Conservation (phyloP, 1,140 invertebrate species). For the Elysia chlorotica region DNA sequence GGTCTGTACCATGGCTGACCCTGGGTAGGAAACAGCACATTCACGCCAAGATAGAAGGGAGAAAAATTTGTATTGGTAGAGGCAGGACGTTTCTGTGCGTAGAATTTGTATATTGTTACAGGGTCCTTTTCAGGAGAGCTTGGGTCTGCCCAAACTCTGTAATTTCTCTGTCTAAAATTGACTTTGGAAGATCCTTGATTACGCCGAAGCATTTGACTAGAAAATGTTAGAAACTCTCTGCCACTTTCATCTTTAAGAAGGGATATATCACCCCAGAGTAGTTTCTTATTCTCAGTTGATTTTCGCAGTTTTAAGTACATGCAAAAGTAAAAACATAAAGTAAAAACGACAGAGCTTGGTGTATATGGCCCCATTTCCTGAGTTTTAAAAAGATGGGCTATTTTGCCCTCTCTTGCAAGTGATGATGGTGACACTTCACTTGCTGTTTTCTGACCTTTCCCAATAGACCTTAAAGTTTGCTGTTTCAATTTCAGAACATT, state of each 20-base stretch:
- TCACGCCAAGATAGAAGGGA: slow-evolving; percentile 51
- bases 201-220: slow-evolving; percentile 31
- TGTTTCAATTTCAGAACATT: slow-evolving; percentile 50
- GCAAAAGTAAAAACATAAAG: slow-evolving; percentile 50
- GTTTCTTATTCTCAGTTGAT: slow-evolving; percentile 53
- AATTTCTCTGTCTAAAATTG: slow-evolving; percentile 30
- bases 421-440: slow-evolving; percentile 36
- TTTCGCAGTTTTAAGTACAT: slow-evolving; percentile 49
- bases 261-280: slow-evolving; percentile 54
- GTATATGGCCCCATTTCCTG: slow-evolving; percentile 54
- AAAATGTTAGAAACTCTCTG: slow-evolving; percentile 46
- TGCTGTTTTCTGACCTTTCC: slow-evolving; percentile 40
- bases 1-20: slow-evolving; percentile 50
- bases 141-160: slow-evolving; percentile 35
- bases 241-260: slow-evolving; percentile 38
- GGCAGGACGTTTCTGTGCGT: slow-evolving; percentile 41
- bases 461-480: slow-evolving; percentile 40
- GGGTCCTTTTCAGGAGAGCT: slow-evolving; percentile 45
- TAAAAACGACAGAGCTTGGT: slow-evolving; percentile 48
- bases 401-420: slow-evolving; percentile 36
- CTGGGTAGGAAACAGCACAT: slow-evolving; percentile 34
- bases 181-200: slow-evolving; percentile 24
- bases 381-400: slow-evolving; percentile 44
- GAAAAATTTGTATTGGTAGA: slow-evolving; percentile 44
- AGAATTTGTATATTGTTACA: slow-evolving; percentile 51